These are phyloP conservation scores for Galleria mellonella DNA, from an alignment of 1,140 invertebrate genomes.

Conservation along the genomic window DNA sequence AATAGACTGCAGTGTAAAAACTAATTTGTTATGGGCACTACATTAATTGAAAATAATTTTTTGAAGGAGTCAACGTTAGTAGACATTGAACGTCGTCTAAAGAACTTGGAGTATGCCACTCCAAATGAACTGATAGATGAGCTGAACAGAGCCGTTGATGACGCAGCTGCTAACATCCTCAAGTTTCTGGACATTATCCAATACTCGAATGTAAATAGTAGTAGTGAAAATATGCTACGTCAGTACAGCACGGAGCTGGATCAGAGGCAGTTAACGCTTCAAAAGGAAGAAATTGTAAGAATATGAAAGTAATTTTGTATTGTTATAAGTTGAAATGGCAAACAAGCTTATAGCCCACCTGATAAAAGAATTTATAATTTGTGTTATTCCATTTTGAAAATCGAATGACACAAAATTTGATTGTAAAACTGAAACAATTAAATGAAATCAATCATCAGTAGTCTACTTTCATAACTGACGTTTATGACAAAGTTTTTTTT, in stretches of 20 bases:
- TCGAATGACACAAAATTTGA: too few species aligned
- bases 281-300: conserved; percentile 45
- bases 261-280: conserved; percentile 33
- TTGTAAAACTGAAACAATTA: too few species aligned
- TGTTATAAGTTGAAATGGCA: background rate
- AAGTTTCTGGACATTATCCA: conserved; percentile 37
- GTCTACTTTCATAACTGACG: too few species aligned
- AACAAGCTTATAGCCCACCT: too few species aligned
- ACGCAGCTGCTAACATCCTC: conserved; percentile 22
- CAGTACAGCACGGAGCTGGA: conserved; percentile 40
- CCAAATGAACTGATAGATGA: conserved; percentile 24
- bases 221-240: conserved; percentile 6
- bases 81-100: conserved; percentile 23
- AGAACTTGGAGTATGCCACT: conserved; percentile 21
- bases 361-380: too few species aligned
- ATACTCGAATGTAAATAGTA: conserved; percentile 5
- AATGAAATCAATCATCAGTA: too few species aligned
- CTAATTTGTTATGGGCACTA: too few species aligned
- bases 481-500: too few species aligned
- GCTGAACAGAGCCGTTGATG: conserved; percentile 25
- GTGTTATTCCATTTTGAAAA: too few species aligned
- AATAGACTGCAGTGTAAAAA: too few species aligned
- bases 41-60: too few species aligned
- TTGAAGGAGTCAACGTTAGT: conserved; percentile 20
- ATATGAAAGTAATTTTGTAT: background rate